These are phyloP conservation scores for Diplosoma virens DNA, from an alignment of 23 tunicate genomes.

Conservation along the genomic window DNA sequence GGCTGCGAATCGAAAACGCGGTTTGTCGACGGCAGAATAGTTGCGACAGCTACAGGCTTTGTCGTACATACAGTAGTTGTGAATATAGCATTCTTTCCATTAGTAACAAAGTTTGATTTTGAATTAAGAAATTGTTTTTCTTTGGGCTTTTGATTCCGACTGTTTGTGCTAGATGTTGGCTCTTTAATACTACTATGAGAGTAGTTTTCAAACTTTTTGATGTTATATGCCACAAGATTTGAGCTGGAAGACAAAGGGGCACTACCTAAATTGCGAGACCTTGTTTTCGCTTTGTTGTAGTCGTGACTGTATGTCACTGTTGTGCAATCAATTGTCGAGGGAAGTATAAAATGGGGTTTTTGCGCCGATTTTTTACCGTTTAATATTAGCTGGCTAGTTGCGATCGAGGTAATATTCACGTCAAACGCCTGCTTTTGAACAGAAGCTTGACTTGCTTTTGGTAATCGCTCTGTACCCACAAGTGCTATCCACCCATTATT, in stretches of 20 bases:
- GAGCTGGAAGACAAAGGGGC: neutral
- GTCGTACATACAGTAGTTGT: neutral
- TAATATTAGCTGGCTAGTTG: neutral
- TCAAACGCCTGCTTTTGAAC: neutral
- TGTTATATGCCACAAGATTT: conserved; percentile 60
- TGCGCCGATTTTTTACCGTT: neutral
- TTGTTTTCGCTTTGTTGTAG: conserved; percentile 25
- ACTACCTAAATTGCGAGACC: neutral
- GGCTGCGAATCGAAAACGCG: no score
- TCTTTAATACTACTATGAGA: no score
- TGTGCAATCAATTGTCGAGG: conserved; percentile 32
- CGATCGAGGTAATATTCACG: neutral
- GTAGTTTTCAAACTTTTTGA: conserved; percentile 84
- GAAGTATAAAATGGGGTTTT: conserved; percentile 13
- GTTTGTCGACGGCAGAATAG: conserved; percentile 20
- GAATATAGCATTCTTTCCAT: no score
- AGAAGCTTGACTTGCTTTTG: no score
- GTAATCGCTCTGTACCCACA: conserved; percentile 41
- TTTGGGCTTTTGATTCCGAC: no score
- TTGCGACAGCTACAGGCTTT: conserved; percentile 20
- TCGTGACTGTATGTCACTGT: conserved; percentile 68
- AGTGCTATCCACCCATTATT: conserved; percentile 52
- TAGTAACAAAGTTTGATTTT: neutral
- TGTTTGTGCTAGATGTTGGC: no score
- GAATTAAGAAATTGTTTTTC: no score